Evolutionary conservation across 2,113 vertebrate species (phyloP), one percentile per base, ranked within the genome.

Genomic region (Vanacampus margaritifer): DNA sequence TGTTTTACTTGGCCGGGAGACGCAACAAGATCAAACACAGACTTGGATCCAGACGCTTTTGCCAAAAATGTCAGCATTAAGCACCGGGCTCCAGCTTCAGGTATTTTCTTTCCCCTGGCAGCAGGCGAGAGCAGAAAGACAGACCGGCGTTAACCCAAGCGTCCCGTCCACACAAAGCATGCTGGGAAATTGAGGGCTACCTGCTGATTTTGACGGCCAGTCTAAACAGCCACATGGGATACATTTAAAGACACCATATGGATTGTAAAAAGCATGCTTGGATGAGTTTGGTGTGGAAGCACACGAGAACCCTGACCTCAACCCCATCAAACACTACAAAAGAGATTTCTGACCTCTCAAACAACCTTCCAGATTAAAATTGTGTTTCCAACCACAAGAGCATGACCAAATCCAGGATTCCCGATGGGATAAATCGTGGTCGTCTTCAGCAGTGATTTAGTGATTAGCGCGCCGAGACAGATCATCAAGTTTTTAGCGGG

Each of bases 81-180:
- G 88, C 84, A 80, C 76, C 59, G 80, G 79, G 81, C 82, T 90
- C 84, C 83, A 79, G 81, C 79, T 83, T 84, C 84, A 89, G 89
- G 88, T 91, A 89, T 92, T 90, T 89, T 90, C 90, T 92, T 91
- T 91, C 87, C 81, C 78, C 86, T 87, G 83, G 80, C 87, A 87
- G 75, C 59, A 66, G 75, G 72, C 6, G 7, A 73, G 67, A 68
- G 72, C 61, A 71, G 71, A 84, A 79, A 86, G 78, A 77, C 69
- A 70, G 68, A 70, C 64, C 80, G 64, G 76, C 48, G 62, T 89
- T 88, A 89, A 88, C 87, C 84, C 79, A 82, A 35, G 45, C 43
- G 35, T 36, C 24, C 28, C 28, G 16, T 26, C 46, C 50, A 39
- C 46, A 48, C 66, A 51, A 50, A 59, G 73, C 67, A 37, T 50